A percentile compares a stretch with the other conserved stretches of the same genome.
Conservation (phyloP, 2,797 vertebrate genomes). For the Lepidocolaptes lacrymiger region DNA sequence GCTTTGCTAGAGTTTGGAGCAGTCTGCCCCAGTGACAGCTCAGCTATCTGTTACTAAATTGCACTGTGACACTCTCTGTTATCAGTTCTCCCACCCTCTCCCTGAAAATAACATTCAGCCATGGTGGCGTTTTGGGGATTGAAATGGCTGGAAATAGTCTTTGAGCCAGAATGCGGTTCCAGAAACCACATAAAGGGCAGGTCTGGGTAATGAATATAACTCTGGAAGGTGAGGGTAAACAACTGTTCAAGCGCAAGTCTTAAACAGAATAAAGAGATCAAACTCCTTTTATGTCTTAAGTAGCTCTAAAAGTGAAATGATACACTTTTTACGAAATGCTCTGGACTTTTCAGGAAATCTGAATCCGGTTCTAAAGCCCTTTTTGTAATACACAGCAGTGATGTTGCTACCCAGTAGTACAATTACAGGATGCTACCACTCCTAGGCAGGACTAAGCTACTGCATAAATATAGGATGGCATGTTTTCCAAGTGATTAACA, state of each 20-base stretch:
- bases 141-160: background rate
- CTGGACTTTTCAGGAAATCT: background rate
- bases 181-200: background rate
- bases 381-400: background rate
- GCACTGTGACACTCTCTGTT: background rate
- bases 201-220: background rate
- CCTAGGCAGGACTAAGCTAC: background rate
- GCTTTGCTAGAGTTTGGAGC: background rate
- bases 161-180: background rate
- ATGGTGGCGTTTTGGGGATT: accelerated
- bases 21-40: background rate
- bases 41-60: background rate
- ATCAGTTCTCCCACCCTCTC: background rate
- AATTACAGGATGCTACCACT: background rate
- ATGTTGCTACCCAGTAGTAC: background rate
- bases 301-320: background rate
- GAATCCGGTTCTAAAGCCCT: background rate
- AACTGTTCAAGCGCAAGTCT: background rate
- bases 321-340: background rate
- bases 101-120: background rate
- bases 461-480: background rate
- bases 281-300: background rate
- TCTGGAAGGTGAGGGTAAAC: background rate
- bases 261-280: background rate
- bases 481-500: background rate